Conservation (phyloP, 1,140 invertebrate species). For the Neodiprion virginianus region DNA sequence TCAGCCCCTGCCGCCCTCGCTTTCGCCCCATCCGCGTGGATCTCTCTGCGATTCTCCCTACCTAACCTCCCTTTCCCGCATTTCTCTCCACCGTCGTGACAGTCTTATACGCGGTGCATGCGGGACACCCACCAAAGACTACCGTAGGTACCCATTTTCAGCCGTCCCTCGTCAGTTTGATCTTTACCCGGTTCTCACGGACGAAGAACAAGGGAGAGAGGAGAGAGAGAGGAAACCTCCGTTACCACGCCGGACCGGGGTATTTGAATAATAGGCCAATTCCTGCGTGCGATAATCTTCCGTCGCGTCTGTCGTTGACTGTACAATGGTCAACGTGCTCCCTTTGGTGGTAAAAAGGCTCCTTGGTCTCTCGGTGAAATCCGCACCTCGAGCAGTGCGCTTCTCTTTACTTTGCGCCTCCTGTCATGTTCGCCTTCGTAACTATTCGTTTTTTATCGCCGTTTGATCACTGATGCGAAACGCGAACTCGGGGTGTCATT, state of each 20-base stretch:
- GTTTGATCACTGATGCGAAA: neutral
- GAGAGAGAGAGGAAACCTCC: neutral
- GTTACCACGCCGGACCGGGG: neutral
- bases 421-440: no score
- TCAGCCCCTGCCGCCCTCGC: neutral
- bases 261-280: neutral
- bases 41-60: neutral
- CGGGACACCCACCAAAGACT: neutral
- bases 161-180: conserved; percentile 1
- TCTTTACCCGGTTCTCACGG: neutral
- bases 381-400: neutral
- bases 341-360: no score
- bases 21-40: neutral
- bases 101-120: neutral
- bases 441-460: neutral
- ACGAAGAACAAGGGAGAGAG: neutral
- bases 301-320: neutral
- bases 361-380: neutral
- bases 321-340: neutral
- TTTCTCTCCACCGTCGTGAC: neutral
- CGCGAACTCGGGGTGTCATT: neutral
- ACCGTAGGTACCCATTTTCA: neutral
- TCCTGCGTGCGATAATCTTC: neutral
- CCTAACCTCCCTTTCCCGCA: neutral
- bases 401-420: no score